Conservation (phyloP, 2,797 vertebrate species). For the Lutjanus campechanus region DNA sequence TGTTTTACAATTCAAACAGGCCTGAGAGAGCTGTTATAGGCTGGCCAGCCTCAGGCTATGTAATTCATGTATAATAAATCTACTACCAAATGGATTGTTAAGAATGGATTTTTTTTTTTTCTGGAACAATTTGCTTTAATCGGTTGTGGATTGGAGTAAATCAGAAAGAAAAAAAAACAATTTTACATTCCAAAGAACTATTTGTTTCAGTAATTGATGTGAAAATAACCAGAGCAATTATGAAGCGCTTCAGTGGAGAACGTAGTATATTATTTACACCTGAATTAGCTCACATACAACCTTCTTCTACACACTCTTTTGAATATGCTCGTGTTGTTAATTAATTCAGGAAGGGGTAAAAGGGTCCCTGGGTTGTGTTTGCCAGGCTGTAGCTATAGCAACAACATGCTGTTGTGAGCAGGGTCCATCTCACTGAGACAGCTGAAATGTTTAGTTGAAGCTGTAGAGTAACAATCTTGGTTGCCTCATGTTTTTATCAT, state of each 20-base stretch:
- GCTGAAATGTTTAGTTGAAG: conserved; percentile 28
- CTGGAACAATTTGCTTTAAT: conserved; percentile 49
- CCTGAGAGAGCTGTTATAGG: conserved; percentile 58
- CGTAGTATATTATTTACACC: conserved; percentile 24
- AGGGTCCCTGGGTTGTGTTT: conserved; percentile 54
- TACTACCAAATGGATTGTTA: conserved; percentile 59
- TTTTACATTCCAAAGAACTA: conserved; percentile 23
- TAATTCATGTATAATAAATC: conserved; percentile 69
- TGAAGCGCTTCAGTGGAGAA: conserved; percentile 28
- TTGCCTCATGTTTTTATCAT: conserved; percentile 6
- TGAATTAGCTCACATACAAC: conserved; percentile 25
- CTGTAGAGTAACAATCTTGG: neutral
- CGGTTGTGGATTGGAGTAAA: conserved; percentile 10
- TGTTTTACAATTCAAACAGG: conserved; percentile 74
- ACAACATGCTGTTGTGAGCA: conserved; percentile 42
- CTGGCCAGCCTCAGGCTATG: conserved; percentile 48
- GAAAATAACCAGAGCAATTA: conserved; percentile 31
- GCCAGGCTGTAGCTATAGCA: conserved; percentile 61
- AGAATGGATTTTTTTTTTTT: conserved; percentile 24
- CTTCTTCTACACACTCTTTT: conserved; percentile 16
- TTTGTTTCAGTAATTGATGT: conserved; percentile 32
- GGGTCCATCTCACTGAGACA: conserved; percentile 20
- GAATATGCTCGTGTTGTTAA: conserved; percentile 50
- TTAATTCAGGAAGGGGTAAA: conserved; percentile 57
- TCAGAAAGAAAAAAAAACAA: conserved; percentile 16